phyloP scores from a whole-genome alignment of 2,888 invertebrate genomes.

The Pyrgus malvae region DNA sequence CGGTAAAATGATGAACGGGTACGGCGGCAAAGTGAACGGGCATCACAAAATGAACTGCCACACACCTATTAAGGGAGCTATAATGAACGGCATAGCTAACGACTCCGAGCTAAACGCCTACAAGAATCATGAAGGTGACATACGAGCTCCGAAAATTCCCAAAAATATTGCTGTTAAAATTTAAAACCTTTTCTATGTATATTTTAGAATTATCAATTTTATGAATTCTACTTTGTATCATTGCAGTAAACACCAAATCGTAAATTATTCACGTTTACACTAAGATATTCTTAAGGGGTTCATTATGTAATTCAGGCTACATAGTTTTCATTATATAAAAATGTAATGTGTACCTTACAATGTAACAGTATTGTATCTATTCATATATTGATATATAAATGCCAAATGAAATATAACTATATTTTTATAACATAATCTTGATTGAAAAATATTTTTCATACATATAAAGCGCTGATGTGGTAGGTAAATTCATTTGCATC shows the following conservation, averaged over 20 bases:
- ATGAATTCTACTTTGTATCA: constrained; percentile 66
- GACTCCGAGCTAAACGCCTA: constrained; percentile 45
- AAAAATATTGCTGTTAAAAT: constrained; percentile 70
- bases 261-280: constrained; percentile 39
- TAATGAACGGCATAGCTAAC: constrained; percentile 40
- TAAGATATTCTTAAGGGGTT: constrained; percentile 37
- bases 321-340: constrained; percentile 21
- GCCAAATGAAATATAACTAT: constrained; percentile 73
- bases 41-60: constrained; percentile 37
- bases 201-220: constrained; percentile 54
- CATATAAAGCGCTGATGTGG: constrained; percentile 38
- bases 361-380: constrained; percentile 31
- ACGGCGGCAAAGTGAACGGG: constrained; percentile 31
- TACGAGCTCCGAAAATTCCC: constrained; percentile 75
- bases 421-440: constrained; percentile 73
- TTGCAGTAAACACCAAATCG: constrained; percentile 56
- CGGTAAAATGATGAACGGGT: constrained; percentile 33
- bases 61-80: constrained; percentile 33
- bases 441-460: constrained; percentile 52
- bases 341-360: constrained; percentile 19
- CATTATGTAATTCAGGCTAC: constrained; percentile 24
- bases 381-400: constrained; percentile 57
- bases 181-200: constrained; percentile 43
- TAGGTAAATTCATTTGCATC: constrained; percentile 36
- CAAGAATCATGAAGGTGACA: constrained; percentile 52